Evolutionary conservation across 2,797 vertebrate genomes (phyloP).

Genomic region (Pseudochirops corinnae): DNA sequence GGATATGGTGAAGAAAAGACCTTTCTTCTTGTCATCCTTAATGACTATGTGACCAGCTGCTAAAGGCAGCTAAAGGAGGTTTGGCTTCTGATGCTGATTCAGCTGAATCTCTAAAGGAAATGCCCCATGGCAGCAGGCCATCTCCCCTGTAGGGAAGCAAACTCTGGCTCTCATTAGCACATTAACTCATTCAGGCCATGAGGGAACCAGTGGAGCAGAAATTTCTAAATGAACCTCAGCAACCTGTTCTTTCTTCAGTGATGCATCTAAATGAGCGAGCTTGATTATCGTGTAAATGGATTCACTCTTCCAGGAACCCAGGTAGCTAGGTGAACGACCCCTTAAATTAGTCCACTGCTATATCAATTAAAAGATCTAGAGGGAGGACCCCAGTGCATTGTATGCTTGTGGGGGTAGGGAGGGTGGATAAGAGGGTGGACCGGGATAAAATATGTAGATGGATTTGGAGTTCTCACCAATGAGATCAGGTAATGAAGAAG

Average conservation of each 20-base stretch:
- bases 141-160: slow-evolving; percentile 7
- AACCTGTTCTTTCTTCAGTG: not conserved
- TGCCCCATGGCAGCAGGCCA: slow-evolving; percentile 3
- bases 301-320: not conserved
- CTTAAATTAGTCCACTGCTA: not conserved
- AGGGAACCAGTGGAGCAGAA: not conserved
- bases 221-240: not conserved
- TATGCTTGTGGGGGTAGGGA: not conserved
- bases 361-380: not conserved
- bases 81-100: not conserved
- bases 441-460: not conserved
- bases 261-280: not conserved
- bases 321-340: not conserved
- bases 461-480: not conserved
- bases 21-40: not conserved
- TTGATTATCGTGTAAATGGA: not conserved
- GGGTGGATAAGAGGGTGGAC: not conserved
- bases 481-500: not conserved
- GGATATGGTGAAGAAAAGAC: not conserved
- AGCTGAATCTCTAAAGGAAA: not conserved
- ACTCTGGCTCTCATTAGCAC: not conserved
- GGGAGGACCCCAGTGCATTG: not conserved
- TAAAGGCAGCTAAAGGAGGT: not conserved
- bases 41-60: not conserved
- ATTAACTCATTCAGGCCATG: slow-evolving; percentile 4